These are phyloP conservation scores for Polyploca ridens DNA, from an alignment of 2,888 invertebrate species.

Conservation along the genomic window DNA sequence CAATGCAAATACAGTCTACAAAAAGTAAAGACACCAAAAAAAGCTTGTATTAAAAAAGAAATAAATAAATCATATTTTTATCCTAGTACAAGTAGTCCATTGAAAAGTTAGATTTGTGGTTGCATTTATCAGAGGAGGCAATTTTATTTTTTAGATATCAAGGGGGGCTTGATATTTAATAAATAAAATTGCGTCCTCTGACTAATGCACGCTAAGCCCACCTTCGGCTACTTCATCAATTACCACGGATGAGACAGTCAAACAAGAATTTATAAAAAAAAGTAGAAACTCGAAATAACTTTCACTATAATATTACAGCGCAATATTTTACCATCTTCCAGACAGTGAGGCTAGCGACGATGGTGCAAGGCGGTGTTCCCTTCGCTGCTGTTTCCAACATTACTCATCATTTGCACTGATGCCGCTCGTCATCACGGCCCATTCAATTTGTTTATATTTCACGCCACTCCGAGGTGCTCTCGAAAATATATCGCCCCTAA, in stretches of 20 bases:
- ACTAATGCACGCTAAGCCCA: too few species aligned
- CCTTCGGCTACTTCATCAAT: too few species aligned
- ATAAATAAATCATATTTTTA: too few species aligned
- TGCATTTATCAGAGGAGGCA: too few species aligned
- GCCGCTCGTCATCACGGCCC: constrained; percentile 72
- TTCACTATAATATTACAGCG: neutral
- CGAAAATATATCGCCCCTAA: constrained; percentile 71
- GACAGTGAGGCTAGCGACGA: neutral
- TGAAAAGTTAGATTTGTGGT: too few species aligned
- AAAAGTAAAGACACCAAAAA: too few species aligned
- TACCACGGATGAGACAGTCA: neutral
- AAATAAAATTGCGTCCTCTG: too few species aligned
- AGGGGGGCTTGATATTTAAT: too few species aligned
- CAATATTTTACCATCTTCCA: neutral
- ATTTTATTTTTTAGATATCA: too few species aligned
- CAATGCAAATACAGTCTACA: too few species aligned
- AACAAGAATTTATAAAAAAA: neutral
- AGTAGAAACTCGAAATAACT: neutral
- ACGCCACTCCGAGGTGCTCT: constrained; percentile 77
- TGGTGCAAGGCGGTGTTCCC: neutral
- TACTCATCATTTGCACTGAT: constrained; percentile 78
- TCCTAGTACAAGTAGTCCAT: too few species aligned
- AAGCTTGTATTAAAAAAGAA: too few species aligned
- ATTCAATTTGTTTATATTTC: constrained; percentile 84
- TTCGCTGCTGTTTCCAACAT: constrained; percentile 51